These are phyloP conservation scores for Myiagra hebetior DNA, from an alignment of 2,113 vertebrate genomes.

Conservation along the genomic window DNA sequence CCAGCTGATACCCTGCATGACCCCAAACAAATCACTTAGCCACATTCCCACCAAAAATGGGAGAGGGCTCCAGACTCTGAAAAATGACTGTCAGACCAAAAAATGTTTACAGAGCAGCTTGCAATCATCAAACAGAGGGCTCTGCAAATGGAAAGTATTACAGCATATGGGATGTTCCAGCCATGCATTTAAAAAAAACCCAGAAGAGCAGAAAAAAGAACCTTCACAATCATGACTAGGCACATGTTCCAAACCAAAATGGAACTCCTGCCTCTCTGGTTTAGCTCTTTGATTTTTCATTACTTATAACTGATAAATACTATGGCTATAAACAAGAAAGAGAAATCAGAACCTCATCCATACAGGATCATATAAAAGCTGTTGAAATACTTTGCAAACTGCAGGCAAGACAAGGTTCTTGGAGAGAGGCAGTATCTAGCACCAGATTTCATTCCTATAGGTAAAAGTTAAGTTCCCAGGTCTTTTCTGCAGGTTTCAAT, in stretches of 20 bases:
- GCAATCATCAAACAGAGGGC: constrained; percentile 9
- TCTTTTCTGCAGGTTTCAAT: neutral
- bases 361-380: neutral
- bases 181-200: neutral
- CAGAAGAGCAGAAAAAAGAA: neutral
- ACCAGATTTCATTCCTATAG: neutral
- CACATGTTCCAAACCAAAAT: constrained; percentile 12
- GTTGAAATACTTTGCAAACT: neutral
- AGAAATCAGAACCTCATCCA: neutral
- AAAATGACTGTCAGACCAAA: constrained; percentile 1
- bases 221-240: neutral
- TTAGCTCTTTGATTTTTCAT: neutral
- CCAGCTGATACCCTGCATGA: neutral
- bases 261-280: neutral
- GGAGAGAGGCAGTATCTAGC: neutral
- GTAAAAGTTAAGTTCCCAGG: neutral
- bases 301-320: neutral
- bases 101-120: constrained; percentile 41
- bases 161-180: neutral
- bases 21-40: neutral
- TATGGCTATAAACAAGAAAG: neutral
- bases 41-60: constrained; percentile 8
- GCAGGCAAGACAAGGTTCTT: neutral
- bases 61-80: neutral
- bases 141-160: constrained; percentile 50